These are phyloP conservation scores for Eudemis profundana DNA, from an alignment of 2,888 invertebrate species.

Conservation along the genomic window DNA sequence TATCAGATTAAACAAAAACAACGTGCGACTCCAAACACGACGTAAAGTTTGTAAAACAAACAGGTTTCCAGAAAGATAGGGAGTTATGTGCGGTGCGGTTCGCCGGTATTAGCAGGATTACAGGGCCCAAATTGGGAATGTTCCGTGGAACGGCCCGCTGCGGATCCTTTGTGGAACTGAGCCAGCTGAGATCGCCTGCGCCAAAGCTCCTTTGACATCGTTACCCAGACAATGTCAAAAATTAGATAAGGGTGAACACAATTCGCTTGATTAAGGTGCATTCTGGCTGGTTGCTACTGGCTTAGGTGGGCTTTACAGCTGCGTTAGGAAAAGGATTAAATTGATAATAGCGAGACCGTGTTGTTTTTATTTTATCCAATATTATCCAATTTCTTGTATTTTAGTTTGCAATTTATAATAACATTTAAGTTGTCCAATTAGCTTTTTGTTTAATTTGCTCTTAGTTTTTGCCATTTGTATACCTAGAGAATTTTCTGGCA, in stretches of 20 bases:
- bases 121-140: constrained; percentile 59
- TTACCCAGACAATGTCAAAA: constrained; percentile 43
- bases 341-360: not conserved
- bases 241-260: constrained; percentile 43
- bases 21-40: not conserved
- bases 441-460: too few relatives aligned
- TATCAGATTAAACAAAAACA: not conserved
- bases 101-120: constrained; percentile 64
- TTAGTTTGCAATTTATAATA: too few relatives aligned
- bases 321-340: not conserved
- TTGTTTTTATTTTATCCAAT: too few relatives aligned
- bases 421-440: too few relatives aligned
- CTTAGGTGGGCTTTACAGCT: constrained; percentile 1
- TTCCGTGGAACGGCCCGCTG: constrained; percentile 60
- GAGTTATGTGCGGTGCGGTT: constrained; percentile 62
- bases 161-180: constrained; percentile 56
- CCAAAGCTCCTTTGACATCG: constrained; percentile 56
- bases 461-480: too few relatives aligned
- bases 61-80: constrained; percentile 54
- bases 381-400: too few relatives aligned
- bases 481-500: too few relatives aligned
- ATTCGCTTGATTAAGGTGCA: constrained; percentile 34
- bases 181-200: constrained; percentile 58
- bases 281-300: not conserved
- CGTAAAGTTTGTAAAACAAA: constrained; percentile 38